Evolutionary conservation across 2,888 invertebrate species (phyloP), one percentile per base, ranked within the genome.

Genomic region (Volucella inflata): DNA sequence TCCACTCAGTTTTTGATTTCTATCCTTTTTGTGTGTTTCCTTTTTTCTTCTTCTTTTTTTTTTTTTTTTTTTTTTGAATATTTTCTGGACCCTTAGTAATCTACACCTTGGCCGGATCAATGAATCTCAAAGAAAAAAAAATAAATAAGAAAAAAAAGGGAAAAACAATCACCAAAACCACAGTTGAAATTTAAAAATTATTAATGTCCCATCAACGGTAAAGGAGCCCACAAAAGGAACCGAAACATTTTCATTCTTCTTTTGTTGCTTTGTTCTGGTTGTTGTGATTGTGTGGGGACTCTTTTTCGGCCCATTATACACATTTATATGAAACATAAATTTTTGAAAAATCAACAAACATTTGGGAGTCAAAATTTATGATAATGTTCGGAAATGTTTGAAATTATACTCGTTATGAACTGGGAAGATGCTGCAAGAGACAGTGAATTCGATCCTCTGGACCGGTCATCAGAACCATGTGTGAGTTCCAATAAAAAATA

Each of bases 321-420:
- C 81, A 77, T 85, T 85, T 85, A 81, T 87, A 87, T 87, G 74
- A 87, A 87, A 87, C 81, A 87, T 87, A 82, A 82, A 87, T 87
- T 87, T 87, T 82, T 81, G 68, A 82, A 82, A 87, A 82, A 87
- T 87, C 87, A 87, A 87, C 87, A 87, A 87, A 82, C 87, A 87
- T 87, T 82, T 70, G 68, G 65, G 68, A 82, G 64, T 78, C 82
- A 74, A 81, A 87, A 87, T 81, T 87, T 87, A 82, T 87, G 82
- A 82, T 87, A 87, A 87, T 82, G 87, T 87, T 78, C 82, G 82
- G 72, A 82, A 82, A 82, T 87, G 81, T 87, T 82, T 77, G 77
- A 81, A 85, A 85, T 85, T 85, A 85, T 85, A 85, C 84, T 85
- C 81, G 85, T 85, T 85, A 85, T 85, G 85, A 81, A 68, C 71